Base-by-base conservation (phyloP, 2,888 invertebrate genomes). In the Fragum sueziense region DNA sequence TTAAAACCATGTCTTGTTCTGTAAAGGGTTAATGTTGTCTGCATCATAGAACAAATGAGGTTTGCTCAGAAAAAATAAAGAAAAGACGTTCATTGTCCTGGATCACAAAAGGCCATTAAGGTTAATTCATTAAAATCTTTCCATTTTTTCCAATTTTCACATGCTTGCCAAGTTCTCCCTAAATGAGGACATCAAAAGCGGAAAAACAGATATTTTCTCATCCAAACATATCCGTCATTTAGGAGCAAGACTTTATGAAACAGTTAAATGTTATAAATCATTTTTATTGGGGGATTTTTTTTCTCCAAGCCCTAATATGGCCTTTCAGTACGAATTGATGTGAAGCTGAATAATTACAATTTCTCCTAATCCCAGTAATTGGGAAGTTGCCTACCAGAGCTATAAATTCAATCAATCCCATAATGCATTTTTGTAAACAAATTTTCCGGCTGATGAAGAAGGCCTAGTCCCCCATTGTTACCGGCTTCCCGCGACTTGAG, bases 341-440 rank as follows among this genome's bases (percentile, higher is more conserved):
- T 34, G 34, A 41, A 65, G 65, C 65, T 65, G 65, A 65, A 70
- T 70, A 52, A 70, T 70, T 70, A 52, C 70, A 71, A 71, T 71
- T 61, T 71, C 71, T 59, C 37, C 73, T 65, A 73, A 73, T 73
- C 31, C 73, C 65, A 17, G 57, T 74, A 77, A 81, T 76, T 74
- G 81, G 72, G 27, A 61, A 29, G 65, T 68, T 75, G 72, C 67
- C 75, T 71, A 78, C 54, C 61, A 68, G 68, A 72, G 77, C 77
- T 72, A 70, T 62, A 77, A 81, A 78, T 77, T 78, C 75, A 71
- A 81, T 81, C 81, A 72, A 54, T 52, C 34, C 70, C 61, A 75
- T 78, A 81, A 81, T 81, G 81, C 69, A 75, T 81, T 80, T 65
- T 81, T 62, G 81, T 78, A 75, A 81, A 81, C 81, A 81, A 80